Evolutionary conservation across 2,888 invertebrate genomes (phyloP), one percentile per base, ranked within the genome.

Genomic region (Ischnus inquisitorius): DNA sequence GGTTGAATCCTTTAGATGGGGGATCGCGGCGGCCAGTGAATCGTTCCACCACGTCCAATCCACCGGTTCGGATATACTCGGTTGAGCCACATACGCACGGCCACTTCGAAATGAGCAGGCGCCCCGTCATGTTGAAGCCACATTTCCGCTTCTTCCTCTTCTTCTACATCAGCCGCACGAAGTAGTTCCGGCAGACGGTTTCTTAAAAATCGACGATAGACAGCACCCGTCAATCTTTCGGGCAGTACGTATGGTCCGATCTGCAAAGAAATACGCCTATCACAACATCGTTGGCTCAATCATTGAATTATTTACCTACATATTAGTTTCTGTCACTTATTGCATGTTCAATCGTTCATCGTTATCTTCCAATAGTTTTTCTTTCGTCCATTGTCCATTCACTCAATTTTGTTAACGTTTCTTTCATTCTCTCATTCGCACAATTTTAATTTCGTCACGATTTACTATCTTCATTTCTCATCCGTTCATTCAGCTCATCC

Each of bases 61-160:
- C 57, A 57, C 10, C 22, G 22, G 12, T 25, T 57, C 12, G 25
- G 1, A 10, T 5, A 57, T 1, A 10, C n/a, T 2, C 8, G 12
- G 2, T 57, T 57, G 6, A 57, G 25, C 57, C 4, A 12, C 12
- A 25, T 10, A n/a, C 57, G 25, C 14, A 57, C 25, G 3, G 25
- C 25, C 6, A 57, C 6, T 2, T 22, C 12, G 14, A 25, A 25
- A 25, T 57, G 57, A 2, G 57, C 57, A 25, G 57, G 57, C 25
- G 57, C 57, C 12, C 12, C 57, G 25, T 57, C 57, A 25, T 57
- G 57, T 10, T 57, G 57, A 1, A 57, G 25, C 57, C 57, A 51
- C 48, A 16, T 51, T 3, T 51, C 25, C 1, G 3, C 25, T 1
- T 25, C 14, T 57, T 57, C 25, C 10, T 57, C 57, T 10, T 57